Percentiles rank a stretch among this genome's conserved stretches.
Evolutionary conservation across 2,113 vertebrate genomes (phyloP).

Genomic region (Amphilophus citrinellus): DNA sequence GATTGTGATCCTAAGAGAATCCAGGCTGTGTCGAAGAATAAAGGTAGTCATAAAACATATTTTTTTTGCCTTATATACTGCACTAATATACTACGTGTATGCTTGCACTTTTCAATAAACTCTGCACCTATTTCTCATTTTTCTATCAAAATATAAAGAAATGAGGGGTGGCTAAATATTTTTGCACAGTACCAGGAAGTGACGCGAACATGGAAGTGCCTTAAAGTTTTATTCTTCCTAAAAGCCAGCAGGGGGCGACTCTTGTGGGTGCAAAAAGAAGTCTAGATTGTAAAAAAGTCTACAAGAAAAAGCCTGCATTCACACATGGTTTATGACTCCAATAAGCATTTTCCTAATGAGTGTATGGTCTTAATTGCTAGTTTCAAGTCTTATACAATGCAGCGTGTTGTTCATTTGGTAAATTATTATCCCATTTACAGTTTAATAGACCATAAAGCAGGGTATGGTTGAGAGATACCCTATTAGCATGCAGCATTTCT

Average conservation of each 20-base stretch:
- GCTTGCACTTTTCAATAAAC: too few species aligned
- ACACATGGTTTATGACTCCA: background rate
- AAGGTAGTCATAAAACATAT: background rate
- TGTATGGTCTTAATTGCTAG: background rate
- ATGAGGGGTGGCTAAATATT: background rate
- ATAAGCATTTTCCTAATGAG: background rate
- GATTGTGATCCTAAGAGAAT: background rate
- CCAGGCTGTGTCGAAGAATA: background rate
- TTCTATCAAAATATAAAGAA: background rate
- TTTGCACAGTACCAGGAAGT: background rate
- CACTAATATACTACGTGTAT: background rate
- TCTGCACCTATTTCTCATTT: background rate
- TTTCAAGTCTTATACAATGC: background rate
- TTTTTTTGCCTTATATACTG: too few species aligned
- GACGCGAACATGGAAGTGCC: background rate
- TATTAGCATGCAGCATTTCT: background rate
- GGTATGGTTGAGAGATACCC: background rate
- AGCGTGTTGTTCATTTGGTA: background rate
- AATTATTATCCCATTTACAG: conserved; percentile 3
- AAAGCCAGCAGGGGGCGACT: background rate
- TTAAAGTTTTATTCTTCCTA: background rate
- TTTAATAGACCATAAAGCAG: background rate
- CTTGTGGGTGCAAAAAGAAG: background rate
- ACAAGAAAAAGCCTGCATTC: background rate
- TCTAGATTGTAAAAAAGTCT: background rate